Evolutionary conservation across 2,113 vertebrate species (phyloP), one percentile per base, ranked within the genome.

Genomic region (Tachysurus fulvidraco): DNA sequence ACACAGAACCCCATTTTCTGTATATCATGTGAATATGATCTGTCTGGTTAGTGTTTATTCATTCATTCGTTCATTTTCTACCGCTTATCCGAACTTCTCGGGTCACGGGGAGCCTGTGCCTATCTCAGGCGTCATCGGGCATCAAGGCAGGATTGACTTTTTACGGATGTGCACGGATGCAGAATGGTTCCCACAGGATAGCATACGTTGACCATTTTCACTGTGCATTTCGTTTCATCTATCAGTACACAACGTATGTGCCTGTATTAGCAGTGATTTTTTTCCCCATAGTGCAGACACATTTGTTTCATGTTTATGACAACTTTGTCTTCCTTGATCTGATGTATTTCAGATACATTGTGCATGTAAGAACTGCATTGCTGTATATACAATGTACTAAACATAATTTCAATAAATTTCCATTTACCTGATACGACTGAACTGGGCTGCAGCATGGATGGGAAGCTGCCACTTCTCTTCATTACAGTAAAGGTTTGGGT

Each of bases 371-470:
- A 28, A 36, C 13, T 19, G n/a, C 52, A 54, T 78, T 78, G 46
- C 46, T 54, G 50, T 13, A 78, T 12, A 60, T 11, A 77, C 16
- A 25, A 41, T 10, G 28, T 19, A 30, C 11, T 5, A 30, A 55
- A 30, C n/a, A 55, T 79, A 36, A 36, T 36, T 36, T 19, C 11
- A 52, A 36, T 44, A 73, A 21, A 28, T 8, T 50, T 59, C 23
- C 19, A n/a, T 25, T 88, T 95, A 99, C 98, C 95, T 90, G 78
- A 90, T 85, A 69, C 96, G 96, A 59, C 96, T 96, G 78, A 97
- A 98, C 91, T 99, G 93, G 28, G 97, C 96, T 0, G 98, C 98
- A 5, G 97, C 97, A 9, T 99, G 97, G 85, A 99, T 95, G 73
- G 98, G 96, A 55, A 99, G 89, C 92, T 99, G 98, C 88, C 96